Conservation (phyloP, 2,113 vertebrate species). For the Pollachius pollachius region DNA sequence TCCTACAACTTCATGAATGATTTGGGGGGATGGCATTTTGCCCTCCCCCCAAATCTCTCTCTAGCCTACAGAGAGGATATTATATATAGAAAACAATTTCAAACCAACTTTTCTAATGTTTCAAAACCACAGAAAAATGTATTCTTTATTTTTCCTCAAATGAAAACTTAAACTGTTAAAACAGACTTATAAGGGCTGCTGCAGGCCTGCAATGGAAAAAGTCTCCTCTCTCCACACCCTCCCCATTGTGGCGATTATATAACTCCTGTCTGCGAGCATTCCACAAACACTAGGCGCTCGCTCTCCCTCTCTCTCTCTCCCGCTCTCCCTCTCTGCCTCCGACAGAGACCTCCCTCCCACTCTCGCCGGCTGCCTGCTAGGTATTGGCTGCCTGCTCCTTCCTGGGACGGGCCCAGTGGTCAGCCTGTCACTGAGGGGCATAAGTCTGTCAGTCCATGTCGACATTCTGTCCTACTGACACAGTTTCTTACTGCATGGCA, state of each 20-base stretch:
- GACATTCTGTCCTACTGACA: conserved; percentile 80
- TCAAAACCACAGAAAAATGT: conserved; percentile 2
- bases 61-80: too few relatives aligned
- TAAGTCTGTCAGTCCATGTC: conserved; percentile 72
- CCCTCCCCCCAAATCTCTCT: too few relatives aligned
- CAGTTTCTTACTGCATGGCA: conserved; percentile 74
- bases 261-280: conserved; percentile 77
- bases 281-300: conserved; percentile 61
- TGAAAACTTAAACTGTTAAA: conserved; percentile 50
- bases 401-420: conserved; percentile 47
- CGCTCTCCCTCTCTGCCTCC: conserved; percentile 52
- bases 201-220: conserved; percentile 75
- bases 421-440: conserved; percentile 28
- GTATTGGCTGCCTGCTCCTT: conserved; percentile 53
- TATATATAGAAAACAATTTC: too few relatives aligned
- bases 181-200: conserved; percentile 66
- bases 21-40: too few relatives aligned
- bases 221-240: conserved; percentile 53
- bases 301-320: too few relatives aligned
- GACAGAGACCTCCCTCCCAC: conserved; percentile 56
- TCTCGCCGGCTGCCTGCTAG: conserved; percentile 12
- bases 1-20: too few relatives aligned
- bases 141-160: conserved; percentile 22
- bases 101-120: too few relatives aligned
- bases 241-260: conserved; percentile 70